These are phyloP conservation scores for Drosophila antonietae DNA, from an alignment of 2,888 invertebrate genomes.

Conservation along the genomic window DNA sequence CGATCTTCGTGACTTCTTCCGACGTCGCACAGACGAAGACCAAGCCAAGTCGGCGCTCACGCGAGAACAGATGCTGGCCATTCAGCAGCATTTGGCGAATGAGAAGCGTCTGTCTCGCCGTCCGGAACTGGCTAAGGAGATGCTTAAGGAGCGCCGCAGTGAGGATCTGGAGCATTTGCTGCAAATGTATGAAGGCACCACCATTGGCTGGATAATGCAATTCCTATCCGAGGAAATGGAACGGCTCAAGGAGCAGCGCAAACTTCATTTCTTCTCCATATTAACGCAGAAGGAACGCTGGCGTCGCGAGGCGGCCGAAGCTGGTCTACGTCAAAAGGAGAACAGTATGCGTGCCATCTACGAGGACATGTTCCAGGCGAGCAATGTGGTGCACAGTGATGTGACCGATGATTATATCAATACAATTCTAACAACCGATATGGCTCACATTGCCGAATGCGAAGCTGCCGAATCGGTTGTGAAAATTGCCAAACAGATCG, in stretches of 20 bases:
- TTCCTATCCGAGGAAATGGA: conserved; percentile 92
- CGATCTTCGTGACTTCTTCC: conserved; percentile 20
- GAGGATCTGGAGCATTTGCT: conserved; percentile 84
- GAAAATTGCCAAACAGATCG: conserved; percentile 86
- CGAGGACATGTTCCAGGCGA: conserved; percentile 92
- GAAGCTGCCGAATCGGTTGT: conserved; percentile 86
- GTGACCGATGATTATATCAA: conserved; percentile 88
- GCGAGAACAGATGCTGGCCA: conserved; percentile 12
- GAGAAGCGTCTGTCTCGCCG: background rate
- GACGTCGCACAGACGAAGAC: rapidly evolving
- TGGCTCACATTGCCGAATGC: conserved; percentile 86
- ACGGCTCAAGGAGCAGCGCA: conserved; percentile 90
- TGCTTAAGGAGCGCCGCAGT: conserved; percentile 76
- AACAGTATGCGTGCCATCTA: conserved; percentile 89
- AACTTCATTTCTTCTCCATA: conserved; percentile 91
- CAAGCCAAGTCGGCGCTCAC: rapidly evolving
- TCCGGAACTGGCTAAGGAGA: conserved; percentile 21
- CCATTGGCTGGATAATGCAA: conserved; percentile 89
- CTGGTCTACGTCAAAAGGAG: conserved; percentile 91
- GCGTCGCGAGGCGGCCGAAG: conserved; percentile 92
- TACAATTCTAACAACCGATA: conserved; percentile 87
- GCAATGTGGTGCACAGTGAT: conserved; percentile 84
- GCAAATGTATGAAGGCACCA: conserved; percentile 89
- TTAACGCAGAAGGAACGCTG: conserved; percentile 91
- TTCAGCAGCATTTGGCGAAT: conserved; percentile 12